phyloP scores from a whole-genome alignment of 2,113 vertebrate genomes.

The Petromus typicus region DNA sequence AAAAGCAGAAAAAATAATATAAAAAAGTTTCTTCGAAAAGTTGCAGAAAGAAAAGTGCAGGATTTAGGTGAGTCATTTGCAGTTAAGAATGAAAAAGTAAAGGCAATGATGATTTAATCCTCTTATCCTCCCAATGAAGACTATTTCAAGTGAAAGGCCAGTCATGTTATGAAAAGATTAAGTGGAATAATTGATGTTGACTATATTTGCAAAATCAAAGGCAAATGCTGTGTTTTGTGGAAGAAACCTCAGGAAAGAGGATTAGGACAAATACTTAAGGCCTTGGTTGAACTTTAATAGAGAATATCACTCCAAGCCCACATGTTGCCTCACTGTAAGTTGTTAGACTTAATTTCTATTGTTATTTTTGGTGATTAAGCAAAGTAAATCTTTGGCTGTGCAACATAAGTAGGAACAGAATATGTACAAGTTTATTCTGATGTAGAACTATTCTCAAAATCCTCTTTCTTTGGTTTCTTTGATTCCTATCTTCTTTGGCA shows the following conservation, averaged over 20 bases:
- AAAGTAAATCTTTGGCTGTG: conserved; percentile 26
- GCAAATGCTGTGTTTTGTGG: conserved; percentile 21
- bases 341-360: conserved; percentile 20
- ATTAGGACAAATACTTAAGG: conserved; percentile 35
- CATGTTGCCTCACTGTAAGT: conserved; percentile 27
- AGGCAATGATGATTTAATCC: conserved; percentile 42
- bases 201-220: conserved; percentile 55
- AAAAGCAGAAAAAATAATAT: conserved; percentile 54
- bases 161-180: conserved; percentile 57
- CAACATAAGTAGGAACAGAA: conserved; percentile 7
- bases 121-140: conserved; percentile 20
- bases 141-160: conserved; percentile 61
- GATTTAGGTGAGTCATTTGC: conserved; percentile 62
- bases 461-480: background rate
- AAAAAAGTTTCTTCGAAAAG: conserved; percentile 61
- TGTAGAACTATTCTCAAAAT: conserved; percentile 25
- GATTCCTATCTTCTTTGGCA: conserved; percentile 11
- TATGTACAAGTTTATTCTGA: conserved; percentile 35
- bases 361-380: conserved; percentile 35
- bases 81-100: conserved; percentile 66
- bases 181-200: conserved; percentile 46
- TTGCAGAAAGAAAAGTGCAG: conserved; percentile 45
- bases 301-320: background rate
- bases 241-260: background rate
- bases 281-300: conserved; percentile 18